phyloP scores from a whole-genome alignment of 2,113 vertebrate species.

The Sphaerodactylus townsendi region DNA sequence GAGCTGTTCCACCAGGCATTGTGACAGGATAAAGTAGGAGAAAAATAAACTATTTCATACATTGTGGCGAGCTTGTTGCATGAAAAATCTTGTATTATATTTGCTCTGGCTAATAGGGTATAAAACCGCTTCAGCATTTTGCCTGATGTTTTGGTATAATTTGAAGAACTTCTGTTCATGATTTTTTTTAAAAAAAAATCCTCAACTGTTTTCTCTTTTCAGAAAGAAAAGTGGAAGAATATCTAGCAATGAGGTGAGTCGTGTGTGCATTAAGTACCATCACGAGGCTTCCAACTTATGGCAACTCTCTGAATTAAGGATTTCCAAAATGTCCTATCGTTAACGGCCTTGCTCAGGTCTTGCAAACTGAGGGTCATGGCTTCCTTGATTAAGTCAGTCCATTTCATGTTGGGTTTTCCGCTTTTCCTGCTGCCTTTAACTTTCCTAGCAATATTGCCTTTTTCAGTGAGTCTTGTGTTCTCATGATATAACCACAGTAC shows the following conservation, averaged over 20 bases:
- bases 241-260: conserved; percentile 82
- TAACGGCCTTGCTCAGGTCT: too few species aligned
- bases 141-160: neutral
- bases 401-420: too few species aligned
- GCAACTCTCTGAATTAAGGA: too few species aligned
- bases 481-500: too few species aligned
- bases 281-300: too few species aligned
- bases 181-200: conserved; percentile 33
- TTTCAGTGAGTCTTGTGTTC: too few species aligned
- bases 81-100: neutral
- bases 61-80: neutral
- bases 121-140: neutral
- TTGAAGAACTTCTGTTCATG: neutral
- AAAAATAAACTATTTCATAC: neutral
- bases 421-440: too few species aligned
- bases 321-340: too few species aligned
- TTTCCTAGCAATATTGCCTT: too few species aligned
- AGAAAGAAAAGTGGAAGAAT: conserved; percentile 85
- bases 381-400: too few species aligned
- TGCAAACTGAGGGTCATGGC: too few species aligned
- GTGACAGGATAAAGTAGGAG: neutral
- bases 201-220: conserved; percentile 47
- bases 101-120: neutral
- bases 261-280: neutral
- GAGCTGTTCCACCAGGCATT: neutral